Conservation (phyloP, 2,888 invertebrate species). For the Norana najaformis region DNA sequence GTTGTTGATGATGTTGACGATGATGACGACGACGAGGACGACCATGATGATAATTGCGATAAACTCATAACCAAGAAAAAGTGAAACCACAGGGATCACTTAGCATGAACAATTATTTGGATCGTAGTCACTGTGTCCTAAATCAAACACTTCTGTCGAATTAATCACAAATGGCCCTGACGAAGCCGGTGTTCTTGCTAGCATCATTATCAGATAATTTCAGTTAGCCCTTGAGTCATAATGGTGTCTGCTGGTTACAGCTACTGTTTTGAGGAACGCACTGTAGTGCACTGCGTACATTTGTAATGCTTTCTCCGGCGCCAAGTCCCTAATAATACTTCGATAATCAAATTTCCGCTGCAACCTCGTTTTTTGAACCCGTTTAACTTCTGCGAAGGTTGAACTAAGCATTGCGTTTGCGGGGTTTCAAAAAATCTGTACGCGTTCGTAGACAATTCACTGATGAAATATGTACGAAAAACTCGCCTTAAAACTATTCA, state of each 20-base stretch:
- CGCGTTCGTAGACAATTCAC: not conserved
- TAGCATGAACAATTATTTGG: not conserved
- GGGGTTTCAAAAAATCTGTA: not conserved
- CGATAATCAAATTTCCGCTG: not conserved
- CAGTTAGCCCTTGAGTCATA: not conserved
- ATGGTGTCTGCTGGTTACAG: not conserved
- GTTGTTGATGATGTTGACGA: not conserved
- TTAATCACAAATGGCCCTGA: not conserved
- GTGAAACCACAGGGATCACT: not conserved
- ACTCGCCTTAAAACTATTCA: not conserved
- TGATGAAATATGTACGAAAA: no score
- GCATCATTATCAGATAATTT: not conserved
- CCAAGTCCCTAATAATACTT: not conserved
- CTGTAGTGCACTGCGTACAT: not conserved
- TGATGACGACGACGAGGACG: not conserved
- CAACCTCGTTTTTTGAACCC: constrained; percentile 13
- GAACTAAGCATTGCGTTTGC: not conserved
- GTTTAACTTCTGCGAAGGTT: not conserved
- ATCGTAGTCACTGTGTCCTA: not conserved
- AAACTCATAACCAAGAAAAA: not conserved
- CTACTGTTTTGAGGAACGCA: not conserved
- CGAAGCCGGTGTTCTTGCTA: no score
- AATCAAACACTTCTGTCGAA: no score
- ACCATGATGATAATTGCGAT: not conserved
- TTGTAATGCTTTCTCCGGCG: not conserved